Conservation (phyloP, 2,888 invertebrate genomes). For the Chrysina gloriosa region DNA sequence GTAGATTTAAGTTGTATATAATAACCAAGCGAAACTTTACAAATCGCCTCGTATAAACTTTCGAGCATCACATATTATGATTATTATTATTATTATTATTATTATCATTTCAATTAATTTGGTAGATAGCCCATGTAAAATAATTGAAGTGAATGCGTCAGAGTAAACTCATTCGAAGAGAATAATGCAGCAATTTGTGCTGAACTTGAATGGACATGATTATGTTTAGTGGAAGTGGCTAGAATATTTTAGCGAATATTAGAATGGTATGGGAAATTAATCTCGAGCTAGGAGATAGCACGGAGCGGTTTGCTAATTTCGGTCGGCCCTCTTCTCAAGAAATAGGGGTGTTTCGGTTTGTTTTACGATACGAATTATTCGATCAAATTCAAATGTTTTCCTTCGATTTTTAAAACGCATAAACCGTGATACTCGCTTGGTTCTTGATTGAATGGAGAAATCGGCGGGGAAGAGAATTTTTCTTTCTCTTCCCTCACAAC, state of each 20-base stretch:
- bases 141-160: background rate
- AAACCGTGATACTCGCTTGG: no score
- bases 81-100: no score
- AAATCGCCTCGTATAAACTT: no score
- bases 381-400: no score
- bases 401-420: no score
- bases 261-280: background rate
- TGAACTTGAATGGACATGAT: background rate
- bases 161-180: background rate
- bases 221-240: background rate
- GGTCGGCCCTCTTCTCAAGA: background rate
- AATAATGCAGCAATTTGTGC: background rate
- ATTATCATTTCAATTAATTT: background rate
- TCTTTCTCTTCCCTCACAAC: background rate
- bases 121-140: background rate
- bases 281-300: background rate
- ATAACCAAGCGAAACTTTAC: no score
- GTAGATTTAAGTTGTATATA: no score
- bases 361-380: no score
- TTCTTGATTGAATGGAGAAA: background rate
- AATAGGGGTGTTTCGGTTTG: no score
- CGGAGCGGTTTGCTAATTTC: background rate
- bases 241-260: background rate
- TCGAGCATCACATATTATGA: no score
- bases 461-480: background rate